These are phyloP conservation scores for Puntigrus tetrazona DNA, from an alignment of 2,113 vertebrate genomes.

Conservation along the genomic window DNA sequence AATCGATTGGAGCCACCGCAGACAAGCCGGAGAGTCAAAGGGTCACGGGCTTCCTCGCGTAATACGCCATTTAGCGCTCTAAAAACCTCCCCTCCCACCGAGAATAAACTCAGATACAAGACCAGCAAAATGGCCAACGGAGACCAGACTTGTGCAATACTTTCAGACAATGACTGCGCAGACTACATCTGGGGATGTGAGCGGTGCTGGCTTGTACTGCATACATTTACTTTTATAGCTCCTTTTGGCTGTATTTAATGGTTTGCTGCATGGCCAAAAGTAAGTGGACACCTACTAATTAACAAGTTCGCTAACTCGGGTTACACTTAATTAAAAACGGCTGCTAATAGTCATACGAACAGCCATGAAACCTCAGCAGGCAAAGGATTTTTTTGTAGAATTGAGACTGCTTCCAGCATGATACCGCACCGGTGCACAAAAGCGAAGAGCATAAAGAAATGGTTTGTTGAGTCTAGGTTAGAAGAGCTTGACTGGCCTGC, in stretches of 20 bases:
- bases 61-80: conserved; percentile 34
- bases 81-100: conserved; percentile 2
- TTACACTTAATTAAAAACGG: neutral
- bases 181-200: too few relatives aligned
- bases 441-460: neutral
- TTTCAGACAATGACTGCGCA: neutral
- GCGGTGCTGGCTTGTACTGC: too few relatives aligned
- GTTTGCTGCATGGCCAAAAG: neutral
- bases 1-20: conserved; percentile 31
- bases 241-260: neutral
- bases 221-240: too few relatives aligned
- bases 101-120: neutral
- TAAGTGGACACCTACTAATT: neutral
- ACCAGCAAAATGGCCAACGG: neutral
- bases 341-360: neutral
- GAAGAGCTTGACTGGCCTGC: neutral
- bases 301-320: neutral
- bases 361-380: neutral
- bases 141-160: neutral
- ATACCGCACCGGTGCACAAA: neutral
- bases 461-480: neutral
- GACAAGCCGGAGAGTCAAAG: conserved; percentile 30
- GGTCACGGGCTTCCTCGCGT: conserved; percentile 28
- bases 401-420: neutral
- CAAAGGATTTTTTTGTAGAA: neutral